Base-by-base conservation (phyloP, 2,888 invertebrate genomes). In the Monopis laevigella region DNA sequence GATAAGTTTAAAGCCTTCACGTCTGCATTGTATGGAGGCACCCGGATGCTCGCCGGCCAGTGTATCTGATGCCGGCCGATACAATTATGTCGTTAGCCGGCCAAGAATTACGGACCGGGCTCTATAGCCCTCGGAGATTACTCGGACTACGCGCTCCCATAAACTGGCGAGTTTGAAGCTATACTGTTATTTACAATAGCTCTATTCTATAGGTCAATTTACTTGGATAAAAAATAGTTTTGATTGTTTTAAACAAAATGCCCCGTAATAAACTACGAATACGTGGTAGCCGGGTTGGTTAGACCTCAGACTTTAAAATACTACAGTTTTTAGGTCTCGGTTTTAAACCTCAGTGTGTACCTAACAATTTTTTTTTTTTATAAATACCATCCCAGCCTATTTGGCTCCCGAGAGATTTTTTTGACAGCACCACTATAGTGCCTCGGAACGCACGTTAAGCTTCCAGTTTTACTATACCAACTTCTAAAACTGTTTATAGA, bases 81-180 rank as follows among this genome's bases (percentile, higher is more conserved):
- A 36, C 36, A 36, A 36, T 36, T 36, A 36, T 36, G 29, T 10
- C 11, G 36, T 36, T 21, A 36, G 36, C n/a, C 36, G 18, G 36
- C 36, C 36, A 11, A 36, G 36, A 36, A 36, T 36, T 36, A 36
- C 21, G 36, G 13, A 21, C 21, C 36, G 21, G 8, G 21, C 36
- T 11, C 36, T 13, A 17, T 17, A 32, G 6, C 17, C 16, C 32
- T 32, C 17, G n/a, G n/a, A n/a, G n/a, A n/a, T n/a, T n/a, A n/a
- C n/a, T n/a, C n/a, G 28, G 24, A 29, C 14, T 29, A 29, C 14
- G 14, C 13, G 2, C 13, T 13, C 3, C 29, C 29, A 11, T 29
- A 11, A 29, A 29, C 11, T 29, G 29, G 29, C 29, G 12, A 14
- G 12, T 29, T 29, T 29, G 29, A 29, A 12, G 12, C 14, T 8